Conservation (phyloP, 2,888 invertebrate genomes). For the Sussaba pulchella region DNA sequence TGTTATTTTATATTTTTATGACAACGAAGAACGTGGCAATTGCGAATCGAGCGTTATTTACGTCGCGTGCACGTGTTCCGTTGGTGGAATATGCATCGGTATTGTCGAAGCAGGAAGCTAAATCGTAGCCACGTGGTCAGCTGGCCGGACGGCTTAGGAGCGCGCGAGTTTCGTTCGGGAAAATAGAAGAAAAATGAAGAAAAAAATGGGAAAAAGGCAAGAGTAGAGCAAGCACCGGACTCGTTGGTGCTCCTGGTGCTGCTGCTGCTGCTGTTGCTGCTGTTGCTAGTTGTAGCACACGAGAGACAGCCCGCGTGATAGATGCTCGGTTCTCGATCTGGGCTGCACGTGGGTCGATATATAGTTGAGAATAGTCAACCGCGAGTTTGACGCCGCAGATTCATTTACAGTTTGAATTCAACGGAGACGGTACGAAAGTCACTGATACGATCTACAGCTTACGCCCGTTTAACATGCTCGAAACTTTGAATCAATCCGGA, state of each 20-base stretch:
- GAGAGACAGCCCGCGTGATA: slow-evolving; percentile 60
- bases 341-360: slow-evolving; percentile 67
- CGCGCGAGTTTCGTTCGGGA: slow-evolving; percentile 49
- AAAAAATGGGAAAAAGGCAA: slow-evolving; percentile 25
- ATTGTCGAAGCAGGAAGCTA: slow-evolving; percentile 64
- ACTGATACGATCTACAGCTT: slow-evolving; percentile 55
- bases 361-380: slow-evolving; percentile 62
- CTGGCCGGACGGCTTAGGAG: slow-evolving; percentile 9
- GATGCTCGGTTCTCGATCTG: slow-evolving; percentile 66
- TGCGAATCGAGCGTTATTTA: slow-evolving; percentile 36
- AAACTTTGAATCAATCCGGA: slow-evolving; percentile 42
- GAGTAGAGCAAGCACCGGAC: slow-evolving; percentile 31
- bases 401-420: slow-evolving; percentile 59
- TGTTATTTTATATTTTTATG: not conserved
- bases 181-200: slow-evolving; percentile 16
- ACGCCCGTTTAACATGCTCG: slow-evolving; percentile 31
- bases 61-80: slow-evolving; percentile 49
- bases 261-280: slow-evolving; percentile 21
- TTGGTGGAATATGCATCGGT: slow-evolving; percentile 47
- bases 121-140: slow-evolving; percentile 59
- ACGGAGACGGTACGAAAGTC: slow-evolving; percentile 21
- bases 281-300: not conserved
- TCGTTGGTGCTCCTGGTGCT: slow-evolving; percentile 2
- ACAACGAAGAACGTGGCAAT: slow-evolving; percentile 31
- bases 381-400: slow-evolving; percentile 54